phyloP scores from a whole-genome alignment of 2,888 invertebrate species.

The Argyra leucocephala region DNA sequence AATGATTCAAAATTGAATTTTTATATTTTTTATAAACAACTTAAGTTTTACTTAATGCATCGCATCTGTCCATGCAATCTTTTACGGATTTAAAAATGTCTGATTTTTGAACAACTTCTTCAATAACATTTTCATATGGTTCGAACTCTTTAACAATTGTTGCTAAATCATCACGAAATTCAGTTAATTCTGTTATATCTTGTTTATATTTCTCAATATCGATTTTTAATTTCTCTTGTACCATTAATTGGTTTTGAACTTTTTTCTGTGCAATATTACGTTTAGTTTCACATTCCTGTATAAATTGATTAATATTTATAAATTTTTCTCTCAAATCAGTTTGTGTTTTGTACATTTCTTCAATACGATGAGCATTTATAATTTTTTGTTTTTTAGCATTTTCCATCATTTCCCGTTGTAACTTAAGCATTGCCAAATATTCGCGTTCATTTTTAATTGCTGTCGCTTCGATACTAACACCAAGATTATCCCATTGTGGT shows the following conservation, averaged over 20 bases:
- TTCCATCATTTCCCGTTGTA: conserved; percentile 35
- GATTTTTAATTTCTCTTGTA: conserved; percentile 29
- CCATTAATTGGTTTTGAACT: conserved; percentile 31
- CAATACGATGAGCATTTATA: conserved; percentile 33
- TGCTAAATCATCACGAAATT: conserved; percentile 33
- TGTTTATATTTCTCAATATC: conserved; percentile 29
- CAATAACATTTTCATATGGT: conserved; percentile 36
- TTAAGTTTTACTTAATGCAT: conserved; percentile 42
- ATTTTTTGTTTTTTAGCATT: conserved; percentile 31
- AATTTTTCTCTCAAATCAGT: conserved; percentile 35
- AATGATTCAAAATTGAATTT: neutral
- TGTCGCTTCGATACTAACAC: conserved; percentile 37
- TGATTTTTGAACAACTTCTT: conserved; percentile 35
- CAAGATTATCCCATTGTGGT: conserved; percentile 40
- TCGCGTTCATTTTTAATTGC: conserved; percentile 38
- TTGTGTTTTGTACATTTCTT: conserved; percentile 34
- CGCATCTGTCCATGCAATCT: conserved; percentile 40
- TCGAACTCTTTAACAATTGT: conserved; percentile 34
- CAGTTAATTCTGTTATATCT: conserved; percentile 27
- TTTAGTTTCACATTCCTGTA: conserved; percentile 39
- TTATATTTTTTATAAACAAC: neutral
- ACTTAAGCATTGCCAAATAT: conserved; percentile 32
- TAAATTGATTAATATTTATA: conserved; percentile 38
- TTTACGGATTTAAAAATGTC: conserved; percentile 36
- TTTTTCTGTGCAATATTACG: conserved; percentile 33